phyloP scores from a whole-genome alignment of 2,113 vertebrate species.

The Burhinus bistriatus region DNA sequence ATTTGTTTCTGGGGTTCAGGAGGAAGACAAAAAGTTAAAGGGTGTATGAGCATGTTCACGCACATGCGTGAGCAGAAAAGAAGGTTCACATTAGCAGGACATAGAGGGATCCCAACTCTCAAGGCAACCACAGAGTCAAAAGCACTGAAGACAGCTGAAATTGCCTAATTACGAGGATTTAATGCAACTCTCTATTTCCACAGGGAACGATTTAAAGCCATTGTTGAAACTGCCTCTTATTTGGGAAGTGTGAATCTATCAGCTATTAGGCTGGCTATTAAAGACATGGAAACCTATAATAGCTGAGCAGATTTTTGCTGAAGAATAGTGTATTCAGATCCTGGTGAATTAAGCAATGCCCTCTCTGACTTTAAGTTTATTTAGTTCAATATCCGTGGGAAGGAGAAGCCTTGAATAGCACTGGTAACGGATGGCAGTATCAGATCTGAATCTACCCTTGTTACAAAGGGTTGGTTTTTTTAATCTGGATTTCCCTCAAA shows the following conservation, averaged over 20 bases:
- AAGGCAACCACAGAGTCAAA: background rate
- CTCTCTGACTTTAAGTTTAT: background rate
- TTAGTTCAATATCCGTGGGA: slow-evolving; percentile 66
- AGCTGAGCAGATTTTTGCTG: slow-evolving; percentile 10
- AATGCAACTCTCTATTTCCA: slow-evolving; percentile 2
- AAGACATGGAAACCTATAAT: background rate
- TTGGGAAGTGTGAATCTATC: background rate
- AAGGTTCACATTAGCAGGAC: background rate
- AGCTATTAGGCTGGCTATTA: background rate
- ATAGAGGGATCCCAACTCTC: background rate
- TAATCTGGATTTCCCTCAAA: slow-evolving; percentile 5
- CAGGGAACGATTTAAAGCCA: slow-evolving; percentile 19
- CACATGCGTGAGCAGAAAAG: background rate
- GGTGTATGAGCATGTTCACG: background rate
- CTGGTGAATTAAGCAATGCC: background rate
- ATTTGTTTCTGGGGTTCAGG: background rate
- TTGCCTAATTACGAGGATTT: slow-evolving; percentile 36
- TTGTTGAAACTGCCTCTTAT: background rate
- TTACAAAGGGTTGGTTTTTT: background rate
- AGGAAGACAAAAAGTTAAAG: background rate
- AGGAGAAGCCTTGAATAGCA: slow-evolving; percentile 50
- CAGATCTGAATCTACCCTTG: slow-evolving; percentile 27
- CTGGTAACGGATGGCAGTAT: background rate
- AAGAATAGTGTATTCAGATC: slow-evolving; percentile 13
- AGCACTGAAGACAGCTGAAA: slow-evolving; percentile 15